Evolutionary conservation across 2,888 invertebrate genomes (phyloP), one percentile per base, ranked within the genome.

Genomic region (Meloe dianella): DNA sequence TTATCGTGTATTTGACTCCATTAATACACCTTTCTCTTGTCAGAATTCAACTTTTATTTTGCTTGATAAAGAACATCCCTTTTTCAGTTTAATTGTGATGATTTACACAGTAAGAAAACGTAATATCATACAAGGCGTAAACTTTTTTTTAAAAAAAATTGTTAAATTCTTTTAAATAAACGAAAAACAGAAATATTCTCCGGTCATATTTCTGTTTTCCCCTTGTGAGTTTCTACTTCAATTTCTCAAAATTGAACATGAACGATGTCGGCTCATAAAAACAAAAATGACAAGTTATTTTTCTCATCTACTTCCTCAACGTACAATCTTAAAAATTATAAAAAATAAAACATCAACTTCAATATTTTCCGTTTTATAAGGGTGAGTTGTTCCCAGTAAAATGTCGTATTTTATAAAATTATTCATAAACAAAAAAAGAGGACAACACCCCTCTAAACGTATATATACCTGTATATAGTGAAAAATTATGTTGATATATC

Each of bases 401-500:
- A 41, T 47, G 57, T 57, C 38, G 38, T 57, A 57, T 57, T 57
- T 63, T 47, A 38, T 24, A 38, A 17, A 32, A 60, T 57, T 29
- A 57, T 32, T 41, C 60, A 65, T 35, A 47, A 38, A 62, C 63
- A 56, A 58, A 51, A 9, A 7, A 22, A 51, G 1, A 51, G n/a
- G n/a, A 2, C 10, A 14, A 14, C 47, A 51, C 22, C 47, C 41
- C 12, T 27, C 7, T 51, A 41, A 27, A 24, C n/a, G n/a, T n/a
- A n/a, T 61, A 41, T n/a, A 47, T 51, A 27, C 47, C 47, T 51
- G 47, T 51, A 51, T 20, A 51, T 22, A 51, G n/a, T 62, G 60
- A 68, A 70, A 70, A 70, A 70, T 70, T 63, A 65, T 65, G 60
- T 57, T 60, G 61, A 70, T 68, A 58, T 63, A 63, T 69, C 69